Evolutionary conservation across 2,797 vertebrate species (phyloP).

Genomic region (Tragelaphus oryx): DNA sequence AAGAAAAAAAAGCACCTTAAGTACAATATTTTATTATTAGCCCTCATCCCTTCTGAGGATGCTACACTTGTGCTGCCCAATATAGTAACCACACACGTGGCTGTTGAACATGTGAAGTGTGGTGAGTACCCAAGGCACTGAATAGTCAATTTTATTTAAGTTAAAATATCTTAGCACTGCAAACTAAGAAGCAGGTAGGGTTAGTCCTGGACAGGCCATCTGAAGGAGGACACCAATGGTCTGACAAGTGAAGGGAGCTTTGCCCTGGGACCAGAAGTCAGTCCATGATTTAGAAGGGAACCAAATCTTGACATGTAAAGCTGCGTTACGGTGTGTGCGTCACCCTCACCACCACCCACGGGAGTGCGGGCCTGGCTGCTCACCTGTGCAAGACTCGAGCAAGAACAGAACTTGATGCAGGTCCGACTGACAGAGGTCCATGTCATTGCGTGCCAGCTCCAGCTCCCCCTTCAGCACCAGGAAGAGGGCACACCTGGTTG

Average conservation of each 20-base stretch:
- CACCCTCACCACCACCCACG: neutral
- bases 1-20: neutral
- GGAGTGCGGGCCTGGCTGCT: neutral
- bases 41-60: neutral
- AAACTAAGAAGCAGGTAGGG: neutral
- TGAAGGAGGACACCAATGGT: neutral
- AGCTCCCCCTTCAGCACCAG: slow-evolving; percentile 91
- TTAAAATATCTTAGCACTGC: neutral
- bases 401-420: slow-evolving; percentile 88
- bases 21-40: neutral
- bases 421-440: slow-evolving; percentile 84
- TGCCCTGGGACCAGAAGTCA: neutral
- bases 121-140: neutral
- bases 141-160: slow-evolving; percentile 21
- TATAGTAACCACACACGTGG: neutral
- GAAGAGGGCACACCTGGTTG: slow-evolving; percentile 86
- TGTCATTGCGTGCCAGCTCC: slow-evolving; percentile 87
- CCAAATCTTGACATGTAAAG: neutral
- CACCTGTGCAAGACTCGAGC: slow-evolving; percentile 89
- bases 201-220: neutral
- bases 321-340: neutral
- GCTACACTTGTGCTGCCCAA: neutral
- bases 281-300: neutral
- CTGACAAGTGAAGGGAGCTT: neutral
- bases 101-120: neutral